Conservation (phyloP, 2,113 vertebrate genomes). For the Pterocles burchelli region DNA sequence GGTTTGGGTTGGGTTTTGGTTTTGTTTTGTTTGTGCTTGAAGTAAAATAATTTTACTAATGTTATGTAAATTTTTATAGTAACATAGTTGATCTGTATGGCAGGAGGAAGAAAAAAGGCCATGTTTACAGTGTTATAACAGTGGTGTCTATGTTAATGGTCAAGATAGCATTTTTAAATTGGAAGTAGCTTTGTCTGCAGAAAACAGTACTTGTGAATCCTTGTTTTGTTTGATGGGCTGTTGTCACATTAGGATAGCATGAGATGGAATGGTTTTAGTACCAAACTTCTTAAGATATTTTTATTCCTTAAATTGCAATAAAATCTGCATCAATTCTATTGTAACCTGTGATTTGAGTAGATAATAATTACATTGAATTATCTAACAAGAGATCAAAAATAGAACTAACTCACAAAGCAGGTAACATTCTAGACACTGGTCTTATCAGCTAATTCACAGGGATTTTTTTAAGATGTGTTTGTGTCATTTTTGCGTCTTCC, state of each 20-base stretch:
- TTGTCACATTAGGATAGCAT: background rate
- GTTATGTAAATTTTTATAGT: background rate
- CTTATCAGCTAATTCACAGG: background rate
- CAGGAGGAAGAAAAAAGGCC: background rate
- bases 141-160: background rate
- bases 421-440: background rate
- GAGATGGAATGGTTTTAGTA: background rate
- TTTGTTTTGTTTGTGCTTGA: background rate
- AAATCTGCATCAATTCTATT: background rate
- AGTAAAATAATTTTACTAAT: background rate
- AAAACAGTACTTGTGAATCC: background rate
- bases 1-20: background rate
- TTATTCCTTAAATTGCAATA: background rate
- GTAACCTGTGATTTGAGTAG: background rate
- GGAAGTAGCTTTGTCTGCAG: background rate
- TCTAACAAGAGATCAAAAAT: background rate
- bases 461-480: background rate
- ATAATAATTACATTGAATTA: constrained; percentile 25
- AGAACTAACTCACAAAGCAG: background rate
- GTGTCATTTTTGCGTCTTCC: background rate
- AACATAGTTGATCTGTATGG: background rate
- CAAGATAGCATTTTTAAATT: background rate
- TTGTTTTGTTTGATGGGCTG: background rate
- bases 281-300: background rate
- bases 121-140: background rate